Conservation (phyloP, 2,888 invertebrate species). For the Phengaris alcon region DNA sequence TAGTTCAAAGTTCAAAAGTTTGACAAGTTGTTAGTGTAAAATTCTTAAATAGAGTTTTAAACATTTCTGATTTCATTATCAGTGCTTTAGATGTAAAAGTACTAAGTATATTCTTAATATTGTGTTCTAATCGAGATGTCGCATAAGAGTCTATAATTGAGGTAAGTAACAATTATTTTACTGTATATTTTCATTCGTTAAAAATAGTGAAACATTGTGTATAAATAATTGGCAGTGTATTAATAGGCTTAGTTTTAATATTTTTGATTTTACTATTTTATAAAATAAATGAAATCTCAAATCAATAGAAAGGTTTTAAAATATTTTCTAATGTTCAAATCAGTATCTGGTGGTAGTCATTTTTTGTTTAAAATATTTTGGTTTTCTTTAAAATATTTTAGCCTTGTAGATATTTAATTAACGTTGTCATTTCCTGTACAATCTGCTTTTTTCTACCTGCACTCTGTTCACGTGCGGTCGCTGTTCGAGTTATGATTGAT, state of each 20-base stretch:
- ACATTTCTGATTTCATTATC: slow-evolving; percentile 14
- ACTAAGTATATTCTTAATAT: slow-evolving; percentile 8
- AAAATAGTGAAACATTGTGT: slow-evolving; percentile 11
- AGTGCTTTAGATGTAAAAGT: slow-evolving; percentile 12
- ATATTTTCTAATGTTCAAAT: background rate
- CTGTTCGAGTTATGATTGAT: slow-evolving; percentile 22
- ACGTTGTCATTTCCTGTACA: background rate
- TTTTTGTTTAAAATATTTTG: background rate
- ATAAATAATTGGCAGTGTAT: slow-evolving; percentile 2
- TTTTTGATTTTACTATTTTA: background rate
- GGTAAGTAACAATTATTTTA: background rate
- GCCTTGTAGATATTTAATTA: background rate
- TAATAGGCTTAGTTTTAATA: background rate
- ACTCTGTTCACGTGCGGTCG: background rate
- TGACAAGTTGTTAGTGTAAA: slow-evolving; percentile 7
- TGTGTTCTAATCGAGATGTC: background rate
- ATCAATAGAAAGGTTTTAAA: background rate
- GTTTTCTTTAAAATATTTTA: background rate
- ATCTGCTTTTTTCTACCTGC: background rate
- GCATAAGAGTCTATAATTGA: slow-evolving; percentile 6
- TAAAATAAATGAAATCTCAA: background rate
- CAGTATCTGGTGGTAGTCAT: background rate
- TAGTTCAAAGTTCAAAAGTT: slow-evolving; percentile 6
- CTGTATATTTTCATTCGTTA: background rate
- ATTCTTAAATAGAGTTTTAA: slow-evolving; percentile 7